Conservation (phyloP, 92 coral and sea anemone species). For the Porites lobata region DNA sequence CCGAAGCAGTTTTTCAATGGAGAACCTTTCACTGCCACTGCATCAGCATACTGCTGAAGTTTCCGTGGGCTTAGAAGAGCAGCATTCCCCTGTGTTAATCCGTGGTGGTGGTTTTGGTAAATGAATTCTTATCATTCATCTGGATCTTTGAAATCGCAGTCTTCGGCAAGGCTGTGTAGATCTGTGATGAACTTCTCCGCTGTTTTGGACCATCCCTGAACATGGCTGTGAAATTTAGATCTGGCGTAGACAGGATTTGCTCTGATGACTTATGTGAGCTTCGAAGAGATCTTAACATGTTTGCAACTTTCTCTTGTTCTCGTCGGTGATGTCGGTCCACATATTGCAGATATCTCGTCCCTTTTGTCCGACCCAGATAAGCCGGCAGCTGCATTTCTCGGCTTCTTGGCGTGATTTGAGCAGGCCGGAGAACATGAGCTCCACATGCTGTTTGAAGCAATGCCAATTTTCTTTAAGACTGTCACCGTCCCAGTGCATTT, state of each 20-base stretch:
- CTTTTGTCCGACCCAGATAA: constrained; percentile 52
- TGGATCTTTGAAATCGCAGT: constrained; percentile 63
- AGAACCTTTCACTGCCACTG: no score
- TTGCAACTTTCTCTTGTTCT: constrained; percentile 59
- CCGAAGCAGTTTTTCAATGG: no score
- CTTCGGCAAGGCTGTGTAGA: constrained; percentile 56
- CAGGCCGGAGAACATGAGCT: constrained; percentile 68
- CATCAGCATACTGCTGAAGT: no score
- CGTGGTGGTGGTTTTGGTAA: no score
- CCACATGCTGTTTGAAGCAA: constrained; percentile 68
- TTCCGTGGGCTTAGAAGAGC: no score
- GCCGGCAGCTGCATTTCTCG: constrained; percentile 63
- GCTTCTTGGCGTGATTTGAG: constrained; percentile 42
- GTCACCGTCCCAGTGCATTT: constrained; percentile 69
- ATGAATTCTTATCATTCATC: constrained; percentile 12
- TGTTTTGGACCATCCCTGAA: constrained; percentile 35
- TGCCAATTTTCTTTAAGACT: constrained; percentile 58
- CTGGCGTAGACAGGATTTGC: constrained; percentile 15
- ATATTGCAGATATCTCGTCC: constrained; percentile 71
- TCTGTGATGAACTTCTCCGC: constrained; percentile 70
- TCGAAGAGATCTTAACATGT: constrained; percentile 65
- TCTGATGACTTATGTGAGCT: constrained; percentile 65
- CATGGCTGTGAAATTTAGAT: constrained; percentile 65
- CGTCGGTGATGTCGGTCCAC: constrained; percentile 65
- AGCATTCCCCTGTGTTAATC: no score